Evolutionary conservation across 2,888 invertebrate species (phyloP), one percentile per base, ranked within the genome.

Genomic region (Melinaea marsaeus): DNA sequence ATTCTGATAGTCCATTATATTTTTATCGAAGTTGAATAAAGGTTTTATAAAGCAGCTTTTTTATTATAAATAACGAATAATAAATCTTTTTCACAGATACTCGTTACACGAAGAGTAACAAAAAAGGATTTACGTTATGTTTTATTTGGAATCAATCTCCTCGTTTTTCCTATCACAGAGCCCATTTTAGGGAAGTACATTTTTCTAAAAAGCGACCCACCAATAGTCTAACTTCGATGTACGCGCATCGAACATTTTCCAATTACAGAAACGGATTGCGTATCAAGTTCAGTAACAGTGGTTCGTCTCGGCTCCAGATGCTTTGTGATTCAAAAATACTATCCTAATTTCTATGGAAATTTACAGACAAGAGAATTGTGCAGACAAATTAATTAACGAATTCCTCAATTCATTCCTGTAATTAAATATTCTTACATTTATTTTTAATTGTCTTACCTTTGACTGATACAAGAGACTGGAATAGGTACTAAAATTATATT

Each of bases 211-310:
- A 51, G 13, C 48, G 51, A 51, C 32, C 32, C 32, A 51, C 51
- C 7, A 51, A 51, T 51, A 51, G 51, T 51, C 51, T 32, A 32
- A 32, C 51, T 51, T 51, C 51, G 9, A 22, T 42, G 42, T 51
- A 51, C 51, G 51, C 51, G 32, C 9, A 46, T 46, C n/a, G 46
- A 46, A 32, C 32, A 51, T 32, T 51, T 51, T 51, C 51, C 51
- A 51, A 51, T 51, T 51, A 51, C 51, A 51, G 51, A 51, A 51
- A 51, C 51, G 32, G 32, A 51, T 51, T 51, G 51, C 51, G 51
- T 51, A 51, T 51, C 51, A 51, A 32, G 32, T 51, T 51, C 51
- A 51, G 51, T 51, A 32, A 51, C 51, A 32, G 6, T 32, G 32
- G 7, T 9, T 51, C 51, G 51, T 51, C 32, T 32, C 32, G 22